Base-by-base conservation (phyloP, 2,113 vertebrate species). In the Eleginops maclovinus region DNA sequence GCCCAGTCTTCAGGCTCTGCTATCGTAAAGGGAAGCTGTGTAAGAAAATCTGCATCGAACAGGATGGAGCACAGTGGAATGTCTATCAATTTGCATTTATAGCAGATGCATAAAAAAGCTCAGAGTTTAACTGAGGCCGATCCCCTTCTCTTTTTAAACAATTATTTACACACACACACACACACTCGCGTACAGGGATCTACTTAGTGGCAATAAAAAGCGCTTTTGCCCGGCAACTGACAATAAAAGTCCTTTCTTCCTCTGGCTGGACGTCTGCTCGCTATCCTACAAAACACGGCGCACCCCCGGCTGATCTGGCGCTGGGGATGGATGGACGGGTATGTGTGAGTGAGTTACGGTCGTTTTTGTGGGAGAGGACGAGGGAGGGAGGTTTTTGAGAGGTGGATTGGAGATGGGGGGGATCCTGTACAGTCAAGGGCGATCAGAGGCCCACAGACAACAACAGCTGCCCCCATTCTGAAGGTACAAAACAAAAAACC, bases 41-140 rank as follows among this genome's bases (percentile, higher is more conserved):
- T 87, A 86, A 81, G 79, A 87, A 91, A 87, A 69, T 88, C 82
- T 86, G 84, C 88, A 82, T 86, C 26, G 41, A 84, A 87, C 77
- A 81, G 86, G 84, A 91, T 85, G 92, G 90, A 82, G 89, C 91
- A 92, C 91, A 92, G 91, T 94, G 94, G 94, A 94, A 95, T 94
- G 93, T 93, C 90, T 92, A 88, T 91, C 86, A 84, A 82, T 87
- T 92, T 92, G 89, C 91, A 92, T 91, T 92, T 85, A 78, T 67
- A 91, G 90, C 86, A 92, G 87, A 93, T 91, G 89, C 90, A 91
- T 92, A 89, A 88, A 86, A 86, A 84, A 84, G 74, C 82, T 89
- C 56, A 83, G 51, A 59, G 81, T 87, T 85, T 76, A 82, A 82
- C 88, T 54, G 58, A 87, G 77, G 82, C 77, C 59, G 41, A 81